Evolutionary conservation across 1,140 invertebrate species (phyloP).

Genomic region (Rhagoletis pomonella): DNA sequence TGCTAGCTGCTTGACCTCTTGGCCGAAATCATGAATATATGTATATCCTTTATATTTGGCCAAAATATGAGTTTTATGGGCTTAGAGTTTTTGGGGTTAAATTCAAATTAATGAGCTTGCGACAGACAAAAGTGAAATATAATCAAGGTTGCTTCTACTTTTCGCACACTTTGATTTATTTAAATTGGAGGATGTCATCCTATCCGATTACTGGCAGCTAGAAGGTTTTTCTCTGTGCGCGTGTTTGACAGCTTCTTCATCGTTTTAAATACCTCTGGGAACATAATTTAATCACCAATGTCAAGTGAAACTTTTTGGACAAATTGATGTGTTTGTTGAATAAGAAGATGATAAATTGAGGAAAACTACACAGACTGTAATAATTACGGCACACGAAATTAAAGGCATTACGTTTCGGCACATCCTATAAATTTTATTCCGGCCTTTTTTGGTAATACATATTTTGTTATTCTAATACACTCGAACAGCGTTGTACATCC

Average conservation of each 20-base stretch:
- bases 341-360: no score
- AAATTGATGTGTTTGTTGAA: neutral
- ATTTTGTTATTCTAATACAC: no score
- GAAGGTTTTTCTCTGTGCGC: neutral
- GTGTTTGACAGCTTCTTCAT: neutral
- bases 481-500: no score
- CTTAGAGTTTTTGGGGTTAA: neutral
- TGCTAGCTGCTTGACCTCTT: neutral
- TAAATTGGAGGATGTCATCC: neutral
- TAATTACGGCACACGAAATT: no score
- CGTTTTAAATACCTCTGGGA: neutral
- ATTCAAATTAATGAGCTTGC: slow-evolving; percentile 7
- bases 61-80: neutral
- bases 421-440: no score
- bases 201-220: neutral
- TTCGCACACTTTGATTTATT: neutral
- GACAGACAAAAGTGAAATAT: neutral
- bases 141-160: neutral
- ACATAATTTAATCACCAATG: slow-evolving; percentile 9
- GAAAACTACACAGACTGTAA: no score
- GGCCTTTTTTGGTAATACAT: no score
- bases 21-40: neutral
- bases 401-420: no score
- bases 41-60: neutral
- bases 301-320: slow-evolving; percentile 3